Base-by-base conservation (phyloP, 2,797 vertebrate genomes). In the Melanotaenia nigrans region DNA sequence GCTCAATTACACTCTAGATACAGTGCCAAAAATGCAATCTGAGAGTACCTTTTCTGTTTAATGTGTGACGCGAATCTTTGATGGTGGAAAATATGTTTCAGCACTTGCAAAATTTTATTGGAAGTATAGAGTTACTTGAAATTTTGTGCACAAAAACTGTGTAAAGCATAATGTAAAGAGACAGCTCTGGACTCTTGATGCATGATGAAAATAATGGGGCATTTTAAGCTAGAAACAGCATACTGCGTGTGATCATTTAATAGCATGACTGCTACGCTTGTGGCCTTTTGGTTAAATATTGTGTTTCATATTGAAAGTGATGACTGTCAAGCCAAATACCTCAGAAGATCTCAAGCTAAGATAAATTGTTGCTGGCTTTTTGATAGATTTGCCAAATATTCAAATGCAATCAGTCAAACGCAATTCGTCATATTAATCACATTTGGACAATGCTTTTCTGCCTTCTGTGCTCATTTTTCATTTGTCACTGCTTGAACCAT, bases 311-410 rank as follows among this genome's bases (percentile, higher is more conserved):
- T 92, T 85, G 87, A 88, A 92, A 89, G 83, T 75, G 73, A 90
- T 84, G 84, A 90, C 81, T 90, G 88, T 92, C 87, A 86, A 82
- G 69, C 63, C 65, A 81, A 86, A 92, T 86, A 84, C 75, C 63
- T 65, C 65, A 73, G 75, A 84, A 65, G 68, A 82, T 71, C 74
- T 85, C 82, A n/a, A 65, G 74, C 76, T 75, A 67, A 91, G 80
- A 91, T 79, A 65, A 87, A 88, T 89, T 83, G 84, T 87, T 71
- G 55, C 74, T 71, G 78, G 85, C 82, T 84, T 89, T 93, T 91
- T 93, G 87, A 93, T 89, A 82, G 90, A 94, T 94, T 83, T 82
- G 71, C 63, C 77, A 89, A 87, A 92, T 88, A 91, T 91, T 90
- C 79, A 86, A 82, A 89, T 84, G 84, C 84, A 90, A 91, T 91